Conservation (phyloP, 2,113 vertebrate genomes). For the Ochotona curzoniae region DNA sequence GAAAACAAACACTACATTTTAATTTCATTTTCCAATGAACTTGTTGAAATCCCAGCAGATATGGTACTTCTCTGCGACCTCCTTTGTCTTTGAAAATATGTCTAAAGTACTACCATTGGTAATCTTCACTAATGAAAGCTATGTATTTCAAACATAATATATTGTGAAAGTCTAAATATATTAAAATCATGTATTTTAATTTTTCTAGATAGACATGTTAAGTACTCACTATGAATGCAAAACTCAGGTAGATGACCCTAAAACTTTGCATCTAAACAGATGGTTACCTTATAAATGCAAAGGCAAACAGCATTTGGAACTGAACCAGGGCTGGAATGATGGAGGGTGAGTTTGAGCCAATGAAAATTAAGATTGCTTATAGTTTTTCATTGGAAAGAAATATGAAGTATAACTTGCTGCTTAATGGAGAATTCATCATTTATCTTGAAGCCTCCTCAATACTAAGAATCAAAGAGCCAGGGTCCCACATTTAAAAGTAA, state of each 20-base stretch:
- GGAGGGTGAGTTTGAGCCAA: neutral
- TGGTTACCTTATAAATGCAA: neutral
- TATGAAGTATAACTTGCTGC: neutral
- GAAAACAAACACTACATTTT: too few species aligned
- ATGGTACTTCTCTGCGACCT: neutral
- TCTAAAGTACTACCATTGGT: neutral
- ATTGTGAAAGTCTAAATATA: neutral
- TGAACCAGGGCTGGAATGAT: neutral
- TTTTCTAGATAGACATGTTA: neutral
- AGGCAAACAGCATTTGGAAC: neutral
- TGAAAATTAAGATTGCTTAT: neutral
- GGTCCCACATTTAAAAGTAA: slow-evolving; percentile 5
- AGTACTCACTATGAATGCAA: neutral
- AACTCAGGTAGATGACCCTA: neutral
- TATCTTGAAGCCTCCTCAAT: neutral
- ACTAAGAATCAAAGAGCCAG: neutral
- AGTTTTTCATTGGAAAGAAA: neutral
- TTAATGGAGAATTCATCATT: neutral
- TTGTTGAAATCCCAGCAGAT: neutral
- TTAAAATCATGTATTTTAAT: neutral
- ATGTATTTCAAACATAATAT: neutral
- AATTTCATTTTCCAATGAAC: too few species aligned
- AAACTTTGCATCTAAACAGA: neutral
- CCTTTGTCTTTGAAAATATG: slow-evolving; percentile 23
- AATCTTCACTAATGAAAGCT: neutral